Base-by-base conservation (phyloP, 1,140 invertebrate species). In the Helicoverpa zea region DNA sequence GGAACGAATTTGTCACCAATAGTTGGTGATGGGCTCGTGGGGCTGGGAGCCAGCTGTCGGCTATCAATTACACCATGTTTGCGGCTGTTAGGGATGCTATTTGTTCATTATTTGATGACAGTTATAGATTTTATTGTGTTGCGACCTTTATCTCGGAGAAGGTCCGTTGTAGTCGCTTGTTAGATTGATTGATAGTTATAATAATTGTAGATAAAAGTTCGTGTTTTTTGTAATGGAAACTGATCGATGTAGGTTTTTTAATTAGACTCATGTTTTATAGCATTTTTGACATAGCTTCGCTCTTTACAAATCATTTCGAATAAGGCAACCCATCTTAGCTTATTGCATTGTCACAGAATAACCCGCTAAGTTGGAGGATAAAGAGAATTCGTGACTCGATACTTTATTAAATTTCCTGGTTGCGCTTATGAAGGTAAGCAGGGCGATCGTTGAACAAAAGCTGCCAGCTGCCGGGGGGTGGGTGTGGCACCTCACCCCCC, bases 1-100 rank as follows among this genome's bases (percentile, higher is more conserved):
- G 89, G 79, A 88, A 89, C 90, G 82, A 93, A 92, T 92, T 89
- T 89, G 89, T 90, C 89, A 88, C 91, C 92, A 93, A 92, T 94
- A 86, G 90, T 88, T 79, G 85, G 83, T 84, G 76, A 82, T 79
- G 83, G 81, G 83, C 84, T 84, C 86, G 81, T 84, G 79, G 81
- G 72, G 61, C 35, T 63, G 49, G 18, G 43, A 79, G 74, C 88
- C 92, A 92, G 92, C 91, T 92, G 92, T 84, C 85, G 79, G 66
- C 88, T 89, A 93, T 94, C 92, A 91, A 92, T 92, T 91, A 93
- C 92, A 91, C 84, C 76, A 61, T 90, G 88, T 93, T 92, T 93
- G 91, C 89, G 91, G 89, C 87, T 91, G 91, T 92, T 92, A 91
- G 88, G 89, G 90, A 90, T 83, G 87, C 89, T 83, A 94, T 94